phyloP scores from a whole-genome alignment of 2,888 invertebrate genomes.

The Bellardia pandia region DNA sequence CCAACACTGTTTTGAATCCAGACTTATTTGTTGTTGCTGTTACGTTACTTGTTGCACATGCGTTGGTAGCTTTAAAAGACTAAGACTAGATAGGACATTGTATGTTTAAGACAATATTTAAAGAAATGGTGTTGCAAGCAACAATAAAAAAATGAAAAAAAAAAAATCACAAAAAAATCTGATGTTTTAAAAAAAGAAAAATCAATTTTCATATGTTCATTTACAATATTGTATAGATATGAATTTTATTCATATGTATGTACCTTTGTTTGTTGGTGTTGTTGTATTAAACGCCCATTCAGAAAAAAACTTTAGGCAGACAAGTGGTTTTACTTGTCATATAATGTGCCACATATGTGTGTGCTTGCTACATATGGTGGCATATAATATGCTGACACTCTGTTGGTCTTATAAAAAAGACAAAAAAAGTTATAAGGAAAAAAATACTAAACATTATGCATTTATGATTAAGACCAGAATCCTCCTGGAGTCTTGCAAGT shows the following conservation, averaged over 20 bases:
- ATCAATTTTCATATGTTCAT: slow-evolving; percentile 47
- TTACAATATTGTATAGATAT: slow-evolving; percentile 18
- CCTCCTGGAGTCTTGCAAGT: slow-evolving; percentile 39
- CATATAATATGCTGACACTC: slow-evolving; percentile 44
- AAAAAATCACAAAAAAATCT: neutral
- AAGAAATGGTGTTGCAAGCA: slow-evolving; percentile 30
- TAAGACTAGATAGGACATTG: slow-evolving; percentile 34
- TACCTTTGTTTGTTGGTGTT: neutral
- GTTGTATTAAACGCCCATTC: slow-evolving; percentile 61
- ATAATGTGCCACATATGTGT: slow-evolving; percentile 57
- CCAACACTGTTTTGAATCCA: neutral
- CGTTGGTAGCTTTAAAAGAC: slow-evolving; percentile 39
- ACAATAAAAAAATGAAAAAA: neutral
- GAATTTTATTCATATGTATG: slow-evolving; percentile 23
- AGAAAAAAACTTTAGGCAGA: slow-evolving; percentile 39
- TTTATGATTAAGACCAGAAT: slow-evolving; percentile 62
- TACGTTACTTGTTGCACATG: slow-evolving; percentile 30
- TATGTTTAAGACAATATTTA: slow-evolving; percentile 12
- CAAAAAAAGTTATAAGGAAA: neutral
- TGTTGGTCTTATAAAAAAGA: slow-evolving; percentile 13
- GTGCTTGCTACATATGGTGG: slow-evolving; percentile 35
- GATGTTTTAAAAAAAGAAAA: slow-evolving; percentile 28
- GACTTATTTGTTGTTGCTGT: neutral
- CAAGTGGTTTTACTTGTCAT: slow-evolving; percentile 63
- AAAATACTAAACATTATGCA: slow-evolving; percentile 18